Evolutionary conservation across 2,113 vertebrate species (phyloP).

Genomic region (Pachyramphus minor): DNA sequence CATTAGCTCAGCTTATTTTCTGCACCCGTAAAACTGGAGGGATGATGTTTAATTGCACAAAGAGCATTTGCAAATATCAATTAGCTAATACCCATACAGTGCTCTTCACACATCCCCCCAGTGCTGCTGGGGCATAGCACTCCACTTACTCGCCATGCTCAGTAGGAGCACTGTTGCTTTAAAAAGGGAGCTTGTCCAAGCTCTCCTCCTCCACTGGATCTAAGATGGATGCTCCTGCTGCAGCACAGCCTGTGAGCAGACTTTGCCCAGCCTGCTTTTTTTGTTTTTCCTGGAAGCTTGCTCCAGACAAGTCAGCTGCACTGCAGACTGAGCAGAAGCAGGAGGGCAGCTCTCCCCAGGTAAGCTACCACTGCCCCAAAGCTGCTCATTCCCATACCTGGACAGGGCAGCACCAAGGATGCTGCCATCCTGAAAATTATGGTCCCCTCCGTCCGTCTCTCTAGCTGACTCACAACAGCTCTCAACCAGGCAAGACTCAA

Average conservation of each 20-base stretch:
- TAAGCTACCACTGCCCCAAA: constrained; percentile 29
- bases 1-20: neutral
- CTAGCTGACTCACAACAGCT: constrained; percentile 22
- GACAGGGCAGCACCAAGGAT: constrained; percentile 11
- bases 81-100: neutral
- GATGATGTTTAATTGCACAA: neutral
- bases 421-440: constrained; percentile 48
- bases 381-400: constrained; percentile 21
- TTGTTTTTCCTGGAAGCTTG: constrained; percentile 72
- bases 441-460: neutral
- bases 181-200: constrained; percentile 67
- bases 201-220: constrained; percentile 57
- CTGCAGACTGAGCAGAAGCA: constrained; percentile 47
- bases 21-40: neutral
- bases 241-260: constrained; percentile 67
- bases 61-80: neutral
- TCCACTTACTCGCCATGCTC: constrained; percentile 11
- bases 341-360: constrained; percentile 56
- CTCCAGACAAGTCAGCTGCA: constrained; percentile 66
- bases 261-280: constrained; percentile 74
- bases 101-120: neutral
- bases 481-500: neutral
- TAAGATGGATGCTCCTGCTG: constrained; percentile 65
- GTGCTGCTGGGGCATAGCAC: neutral
- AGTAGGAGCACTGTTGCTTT: constrained; percentile 65